These are phyloP conservation scores for Gavialis gangeticus DNA, from an alignment of 2,113 vertebrate genomes.

Conservation along the genomic window DNA sequence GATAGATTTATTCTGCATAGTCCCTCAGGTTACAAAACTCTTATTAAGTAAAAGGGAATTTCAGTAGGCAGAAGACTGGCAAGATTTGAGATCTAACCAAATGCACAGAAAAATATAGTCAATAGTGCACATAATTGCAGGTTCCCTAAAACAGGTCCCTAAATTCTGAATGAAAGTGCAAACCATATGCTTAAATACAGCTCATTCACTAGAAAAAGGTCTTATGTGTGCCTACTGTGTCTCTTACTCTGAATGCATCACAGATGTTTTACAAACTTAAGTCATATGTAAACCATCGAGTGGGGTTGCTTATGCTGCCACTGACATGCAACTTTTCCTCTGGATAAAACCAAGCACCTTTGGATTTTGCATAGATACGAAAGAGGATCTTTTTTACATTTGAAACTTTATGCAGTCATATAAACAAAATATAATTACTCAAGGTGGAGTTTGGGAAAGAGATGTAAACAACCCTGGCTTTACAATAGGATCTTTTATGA, in stretches of 20 bases:
- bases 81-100: not conserved
- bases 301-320: not conserved
- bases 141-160: not conserved
- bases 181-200: not conserved
- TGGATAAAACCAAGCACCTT: fast-evolving
- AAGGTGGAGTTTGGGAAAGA: not conserved
- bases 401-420: not conserved
- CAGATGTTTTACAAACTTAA: not conserved
- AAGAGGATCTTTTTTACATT: not conserved
- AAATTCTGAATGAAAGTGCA: not conserved
- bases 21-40: not conserved
- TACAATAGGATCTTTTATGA: not conserved
- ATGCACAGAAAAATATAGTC: not conserved
- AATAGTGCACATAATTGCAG: not conserved
- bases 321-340: not conserved
- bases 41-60: not conserved
- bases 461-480: too few species aligned
- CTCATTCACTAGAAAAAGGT: not conserved
- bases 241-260: fast-evolving
- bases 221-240: not conserved
- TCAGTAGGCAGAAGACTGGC: not conserved
- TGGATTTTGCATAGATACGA: fast-evolving
- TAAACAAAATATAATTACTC: not conserved
- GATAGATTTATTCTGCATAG: not conserved
- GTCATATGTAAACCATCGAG: not conserved